Evolutionary conservation across 2,797 vertebrate genomes (phyloP), one percentile per base, ranked within the genome.

Genomic region (Thaleichthys pacificus): DNA sequence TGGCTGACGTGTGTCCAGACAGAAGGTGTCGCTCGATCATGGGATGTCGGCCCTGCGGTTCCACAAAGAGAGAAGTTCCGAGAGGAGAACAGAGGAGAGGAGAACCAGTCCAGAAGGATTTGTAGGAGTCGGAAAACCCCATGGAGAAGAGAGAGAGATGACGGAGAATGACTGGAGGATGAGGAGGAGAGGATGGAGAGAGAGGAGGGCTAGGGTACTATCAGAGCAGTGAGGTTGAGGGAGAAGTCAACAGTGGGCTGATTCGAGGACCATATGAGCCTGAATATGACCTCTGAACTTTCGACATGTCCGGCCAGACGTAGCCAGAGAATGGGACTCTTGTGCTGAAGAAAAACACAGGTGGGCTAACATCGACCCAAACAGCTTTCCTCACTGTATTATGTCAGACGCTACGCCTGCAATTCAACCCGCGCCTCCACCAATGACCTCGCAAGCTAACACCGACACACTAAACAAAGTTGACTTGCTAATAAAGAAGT

Each of bases 341-440:
- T 86, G 82, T 88, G 72, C 66, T 5, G 14, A 82, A 82, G 75
- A 66, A 79, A 84, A 89, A 88, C 86, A 84, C 82, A 87, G 88
- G 82, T 86, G 87, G 81, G 82, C 77, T 66, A 80, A 82, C 76
- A 84, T 64, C 69, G 1, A 26, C 12, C 30, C 71, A 56, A 76
- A 76, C 57, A 51, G 47, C 62, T 32, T 79, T 75, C 74, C 75
- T 4, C 8, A 74, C 73, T 66, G 69, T 68, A 58, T 75, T 76
- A 78, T 80, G 80, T 83, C 82, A 84, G 69, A 65, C 56, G 68
- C 66, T 19, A 2, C 32, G 80, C 62, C 77, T 77, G 58, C 84
- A 77, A 70, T 80, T 5, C 64, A 66, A 66, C 14, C 24, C 74
- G 3, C 21, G 57, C 1, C 68, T 75, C 77, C 77, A 69, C 64